These are phyloP conservation scores for Scolopax mira DNA, from an alignment of 2,113 vertebrate species.

Conservation along the genomic window DNA sequence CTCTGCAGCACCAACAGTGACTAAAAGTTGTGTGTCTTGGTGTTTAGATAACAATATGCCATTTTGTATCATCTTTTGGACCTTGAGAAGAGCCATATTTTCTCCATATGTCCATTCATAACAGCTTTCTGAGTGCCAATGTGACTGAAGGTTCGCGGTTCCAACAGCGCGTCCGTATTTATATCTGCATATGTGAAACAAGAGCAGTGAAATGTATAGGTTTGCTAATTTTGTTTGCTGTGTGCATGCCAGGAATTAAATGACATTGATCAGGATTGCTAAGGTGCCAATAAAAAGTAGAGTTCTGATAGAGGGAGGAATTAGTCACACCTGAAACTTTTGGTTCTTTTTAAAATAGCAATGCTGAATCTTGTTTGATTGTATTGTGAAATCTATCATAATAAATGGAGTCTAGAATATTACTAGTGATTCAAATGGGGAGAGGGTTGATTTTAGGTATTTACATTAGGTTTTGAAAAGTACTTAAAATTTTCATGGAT, in stretches of 20 bases:
- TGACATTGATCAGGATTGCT: background rate
- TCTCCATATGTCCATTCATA: background rate
- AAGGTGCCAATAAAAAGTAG: background rate
- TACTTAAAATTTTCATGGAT: background rate
- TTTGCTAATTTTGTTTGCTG: background rate
- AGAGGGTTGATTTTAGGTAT: background rate
- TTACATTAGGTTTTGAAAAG: background rate
- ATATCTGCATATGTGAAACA: background rate
- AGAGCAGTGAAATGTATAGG: background rate
- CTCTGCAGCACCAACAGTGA: background rate
- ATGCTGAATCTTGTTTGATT: background rate
- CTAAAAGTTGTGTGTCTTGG: conserved; percentile 21
- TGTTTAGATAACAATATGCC: background rate
- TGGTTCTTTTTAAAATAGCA: background rate
- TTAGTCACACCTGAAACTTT: background rate
- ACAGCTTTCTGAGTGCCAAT: background rate
- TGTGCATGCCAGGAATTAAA: background rate
- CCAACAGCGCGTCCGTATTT: background rate
- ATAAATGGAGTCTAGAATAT: background rate
- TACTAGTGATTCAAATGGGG: background rate
- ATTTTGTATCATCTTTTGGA: background rate
- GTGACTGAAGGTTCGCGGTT: background rate
- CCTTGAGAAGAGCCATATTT: background rate
- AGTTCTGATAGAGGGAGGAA: background rate
- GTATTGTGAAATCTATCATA: background rate